Conservation (phyloP, 2,797 vertebrate species). For the Pogoniulus pusillus region DNA sequence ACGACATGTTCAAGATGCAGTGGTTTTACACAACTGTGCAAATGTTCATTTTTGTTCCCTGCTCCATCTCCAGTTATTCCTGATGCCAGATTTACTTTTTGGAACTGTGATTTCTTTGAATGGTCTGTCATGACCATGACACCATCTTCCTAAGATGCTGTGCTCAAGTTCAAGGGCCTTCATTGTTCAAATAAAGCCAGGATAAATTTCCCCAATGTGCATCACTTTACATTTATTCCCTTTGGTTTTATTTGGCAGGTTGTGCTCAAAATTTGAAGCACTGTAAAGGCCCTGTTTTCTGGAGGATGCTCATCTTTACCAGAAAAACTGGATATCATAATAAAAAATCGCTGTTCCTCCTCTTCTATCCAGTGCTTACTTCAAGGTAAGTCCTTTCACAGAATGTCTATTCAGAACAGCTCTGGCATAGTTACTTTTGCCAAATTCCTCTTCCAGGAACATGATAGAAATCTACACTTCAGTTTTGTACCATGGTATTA, state of each 20-base stretch:
- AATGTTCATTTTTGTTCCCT: not conserved
- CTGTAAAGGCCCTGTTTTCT: not conserved
- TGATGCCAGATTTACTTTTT: not conserved
- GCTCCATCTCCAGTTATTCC: not conserved
- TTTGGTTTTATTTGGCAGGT: not conserved
- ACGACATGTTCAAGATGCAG: not conserved
- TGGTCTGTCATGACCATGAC: not conserved
- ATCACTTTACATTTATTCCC: not conserved
- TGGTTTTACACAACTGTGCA: not conserved
- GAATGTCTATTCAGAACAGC: not conserved
- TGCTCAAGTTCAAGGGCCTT: not conserved
- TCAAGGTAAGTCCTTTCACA: not conserved
- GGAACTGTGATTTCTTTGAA: not conserved
- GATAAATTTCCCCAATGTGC: not conserved
- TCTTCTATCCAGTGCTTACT: not conserved
- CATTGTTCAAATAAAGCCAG: not conserved
- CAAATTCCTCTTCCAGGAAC: not conserved
- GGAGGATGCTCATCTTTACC: not conserved
- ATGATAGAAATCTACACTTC: rapidly evolving
- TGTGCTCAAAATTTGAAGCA: not conserved
- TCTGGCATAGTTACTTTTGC: not conserved
- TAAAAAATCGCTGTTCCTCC: not conserved
- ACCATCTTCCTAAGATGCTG: not conserved
- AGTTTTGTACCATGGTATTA: not conserved
- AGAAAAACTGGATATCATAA: not conserved